Percentiles rank a stretch among this genome's conserved stretches.
Evolutionary conservation across 2,113 vertebrate genomes (phyloP).

Genomic region (Eonycteris spelaea): DNA sequence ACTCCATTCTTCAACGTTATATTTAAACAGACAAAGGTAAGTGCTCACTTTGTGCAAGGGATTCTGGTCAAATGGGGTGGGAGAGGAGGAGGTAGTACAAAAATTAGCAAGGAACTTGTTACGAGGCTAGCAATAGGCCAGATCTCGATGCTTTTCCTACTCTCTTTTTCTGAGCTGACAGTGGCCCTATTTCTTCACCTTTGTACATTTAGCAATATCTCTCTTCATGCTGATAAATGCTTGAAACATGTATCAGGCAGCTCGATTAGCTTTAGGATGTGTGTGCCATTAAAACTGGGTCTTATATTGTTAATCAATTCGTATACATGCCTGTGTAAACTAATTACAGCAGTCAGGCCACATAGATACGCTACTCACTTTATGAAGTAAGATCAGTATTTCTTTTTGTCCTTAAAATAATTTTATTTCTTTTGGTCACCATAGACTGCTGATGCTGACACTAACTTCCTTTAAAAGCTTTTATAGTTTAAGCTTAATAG

Average conservation of each 20-base stretch:
- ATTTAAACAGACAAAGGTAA: neutral
- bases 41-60: neutral
- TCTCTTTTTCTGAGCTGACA: neutral
- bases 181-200: neutral
- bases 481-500: slow-evolving; percentile 72
- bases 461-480: slow-evolving; percentile 55
- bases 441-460: slow-evolving; percentile 73
- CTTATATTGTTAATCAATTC: slow-evolving; percentile 51
- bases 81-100: neutral
- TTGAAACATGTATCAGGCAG: neutral
- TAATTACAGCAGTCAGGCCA: slow-evolving; percentile 58
- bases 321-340: slow-evolving; percentile 43
- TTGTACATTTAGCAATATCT: neutral
- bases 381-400: slow-evolving; percentile 52
- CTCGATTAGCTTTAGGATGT: neutral
- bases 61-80: neutral
- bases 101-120: neutral
- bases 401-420: slow-evolving; percentile 50
- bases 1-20: neutral
- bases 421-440: slow-evolving; percentile 76
- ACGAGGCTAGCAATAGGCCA: neutral
- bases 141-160: neutral
- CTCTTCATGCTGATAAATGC: neutral
- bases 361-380: slow-evolving; percentile 23
- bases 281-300: neutral